phyloP scores from a whole-genome alignment of 2,888 invertebrate species.

The Pecten maximus region DNA sequence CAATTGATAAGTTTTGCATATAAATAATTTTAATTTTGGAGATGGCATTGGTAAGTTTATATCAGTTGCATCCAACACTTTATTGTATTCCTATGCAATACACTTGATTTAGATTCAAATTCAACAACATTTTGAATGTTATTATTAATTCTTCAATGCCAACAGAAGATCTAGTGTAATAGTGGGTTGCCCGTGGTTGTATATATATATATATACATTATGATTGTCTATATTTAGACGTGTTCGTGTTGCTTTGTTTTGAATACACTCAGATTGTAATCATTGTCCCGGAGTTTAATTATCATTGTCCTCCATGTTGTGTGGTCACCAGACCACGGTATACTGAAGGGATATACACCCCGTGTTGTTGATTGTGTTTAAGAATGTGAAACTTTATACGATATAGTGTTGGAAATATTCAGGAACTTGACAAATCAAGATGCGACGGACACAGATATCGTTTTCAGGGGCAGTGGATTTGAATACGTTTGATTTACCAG shows the following conservation, averaged over 20 bases:
- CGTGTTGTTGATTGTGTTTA: neutral
- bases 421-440: neutral
- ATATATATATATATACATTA: too few relatives aligned
- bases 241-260: neutral
- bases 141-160: too few relatives aligned
- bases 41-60: too few relatives aligned
- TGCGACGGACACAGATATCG: neutral
- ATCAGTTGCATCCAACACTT: too few relatives aligned
- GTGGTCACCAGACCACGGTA: neutral
- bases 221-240: neutral
- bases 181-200: too few relatives aligned
- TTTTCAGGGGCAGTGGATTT: neutral
- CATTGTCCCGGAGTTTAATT: neutral
- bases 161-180: too few relatives aligned
- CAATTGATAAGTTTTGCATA: too few relatives aligned
- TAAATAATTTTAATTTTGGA: too few relatives aligned
- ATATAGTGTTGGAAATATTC: neutral
- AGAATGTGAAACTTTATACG: neutral
- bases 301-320: neutral
- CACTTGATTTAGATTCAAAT: too few relatives aligned
- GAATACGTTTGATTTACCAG: neutral
- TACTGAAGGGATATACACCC: neutral
- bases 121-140: too few relatives aligned
- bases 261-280: neutral
- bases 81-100: too few relatives aligned